phyloP scores from a whole-genome alignment of 2,888 invertebrate species.

The Opisthograptis luteolata region DNA sequence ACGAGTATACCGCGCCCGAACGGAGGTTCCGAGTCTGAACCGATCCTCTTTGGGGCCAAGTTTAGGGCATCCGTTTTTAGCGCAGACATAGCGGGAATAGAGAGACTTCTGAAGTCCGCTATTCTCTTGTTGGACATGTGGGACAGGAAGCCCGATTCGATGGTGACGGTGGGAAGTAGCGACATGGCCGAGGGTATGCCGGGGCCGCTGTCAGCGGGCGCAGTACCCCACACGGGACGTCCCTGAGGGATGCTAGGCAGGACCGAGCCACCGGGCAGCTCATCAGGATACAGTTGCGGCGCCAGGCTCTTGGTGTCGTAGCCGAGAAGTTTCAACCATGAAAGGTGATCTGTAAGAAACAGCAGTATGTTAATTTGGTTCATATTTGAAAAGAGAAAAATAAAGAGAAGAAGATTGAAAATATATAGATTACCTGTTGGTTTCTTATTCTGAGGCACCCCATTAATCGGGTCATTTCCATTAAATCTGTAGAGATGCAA shows the following conservation, averaged over 20 bases:
- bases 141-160: conserved; percentile 93
- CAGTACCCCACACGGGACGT: conserved; percentile 83
- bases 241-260: conserved; percentile 86
- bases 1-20: conserved; percentile 95
- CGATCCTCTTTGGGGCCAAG: conserved; percentile 89
- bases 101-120: conserved; percentile 89
- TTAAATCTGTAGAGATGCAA: conserved; percentile 95
- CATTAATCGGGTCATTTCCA: conserved; percentile 97
- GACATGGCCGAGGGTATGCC: conserved; percentile 86
- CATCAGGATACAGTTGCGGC: conserved; percentile 92
- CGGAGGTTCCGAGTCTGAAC: conserved; percentile 93
- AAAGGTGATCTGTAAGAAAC: conserved; percentile 89
- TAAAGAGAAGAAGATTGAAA: no score
- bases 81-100: conserved; percentile 91
- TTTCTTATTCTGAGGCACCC: conserved; percentile 88
- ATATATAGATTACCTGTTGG: conserved; percentile 85
- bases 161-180: conserved; percentile 87
- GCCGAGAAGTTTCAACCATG: conserved; percentile 93
- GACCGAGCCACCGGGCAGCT: conserved; percentile 87
- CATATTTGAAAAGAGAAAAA: neutral
- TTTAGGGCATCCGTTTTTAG: conserved; percentile 91
- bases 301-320: conserved; percentile 93
- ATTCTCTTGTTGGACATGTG: conserved; percentile 91
- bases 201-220: conserved; percentile 78
- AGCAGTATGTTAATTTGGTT: conserved; percentile 2